Percentiles rank a stretch among this genome's conserved stretches.
Conservation (phyloP, 2,797 vertebrate genomes). For the Myotis findleyi region DNA sequence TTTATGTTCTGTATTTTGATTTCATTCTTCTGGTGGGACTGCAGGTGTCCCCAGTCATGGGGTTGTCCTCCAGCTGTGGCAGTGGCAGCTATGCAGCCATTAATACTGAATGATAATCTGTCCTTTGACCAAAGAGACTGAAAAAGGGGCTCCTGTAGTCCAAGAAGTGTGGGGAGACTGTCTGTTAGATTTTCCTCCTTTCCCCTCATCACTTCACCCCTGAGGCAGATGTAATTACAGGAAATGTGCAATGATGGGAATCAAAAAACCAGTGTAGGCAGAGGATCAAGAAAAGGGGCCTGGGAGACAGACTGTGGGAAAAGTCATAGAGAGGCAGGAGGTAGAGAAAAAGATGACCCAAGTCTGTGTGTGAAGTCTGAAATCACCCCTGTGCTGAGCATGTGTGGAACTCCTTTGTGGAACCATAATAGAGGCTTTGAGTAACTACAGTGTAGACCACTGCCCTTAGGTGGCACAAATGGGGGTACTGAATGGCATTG, state of each 20-base stretch:
- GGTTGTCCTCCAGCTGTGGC: neutral
- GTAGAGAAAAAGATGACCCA: neutral
- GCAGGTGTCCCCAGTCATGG: neutral
- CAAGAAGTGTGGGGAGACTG: neutral
- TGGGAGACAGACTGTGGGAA: neutral
- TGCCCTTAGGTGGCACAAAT: neutral
- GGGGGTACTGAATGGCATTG: neutral
- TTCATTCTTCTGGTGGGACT: neutral
- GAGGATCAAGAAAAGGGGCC: neutral
- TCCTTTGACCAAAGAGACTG: neutral
- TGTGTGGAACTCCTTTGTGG: neutral
- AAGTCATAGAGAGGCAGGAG: neutral
- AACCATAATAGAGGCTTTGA: neutral
- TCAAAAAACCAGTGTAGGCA: neutral
- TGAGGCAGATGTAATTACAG: neutral
- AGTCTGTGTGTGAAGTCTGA: neutral
- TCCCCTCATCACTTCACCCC: neutral
- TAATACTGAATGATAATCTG: neutral
- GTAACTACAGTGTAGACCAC: neutral
- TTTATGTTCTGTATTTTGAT: neutral
- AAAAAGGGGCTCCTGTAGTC: neutral
- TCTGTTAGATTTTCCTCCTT: neutral
- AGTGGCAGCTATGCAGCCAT: neutral
- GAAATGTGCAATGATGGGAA: neutral
- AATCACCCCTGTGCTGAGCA: neutral